A percentile compares a stretch with the other conserved stretches of the same genome.
Conservation (phyloP, 1,140 invertebrate genomes). For the Zaprionus lachaisei region DNA sequence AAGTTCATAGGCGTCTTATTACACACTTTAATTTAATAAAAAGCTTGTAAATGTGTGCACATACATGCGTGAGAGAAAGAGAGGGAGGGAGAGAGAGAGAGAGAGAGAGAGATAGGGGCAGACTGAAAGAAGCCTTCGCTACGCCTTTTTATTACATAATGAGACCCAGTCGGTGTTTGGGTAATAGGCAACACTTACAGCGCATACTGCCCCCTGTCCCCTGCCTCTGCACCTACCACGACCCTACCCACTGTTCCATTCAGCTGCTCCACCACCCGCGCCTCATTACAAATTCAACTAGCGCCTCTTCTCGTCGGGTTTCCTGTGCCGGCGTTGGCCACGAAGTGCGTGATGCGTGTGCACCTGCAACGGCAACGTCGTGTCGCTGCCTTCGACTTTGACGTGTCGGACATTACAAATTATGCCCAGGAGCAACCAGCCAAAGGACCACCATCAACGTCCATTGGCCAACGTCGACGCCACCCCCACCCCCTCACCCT, state of each 20-base stretch:
- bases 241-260: constrained; percentile 1
- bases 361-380: constrained; percentile 54
- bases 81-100: not conserved
- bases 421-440: constrained; percentile 66
- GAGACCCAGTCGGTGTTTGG: constrained; percentile 47
- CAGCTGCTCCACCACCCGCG: constrained; percentile 6
- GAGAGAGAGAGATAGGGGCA: not conserved
- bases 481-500: not conserved
- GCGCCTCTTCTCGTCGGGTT: constrained; percentile 44
- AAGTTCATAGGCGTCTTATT: constrained; percentile 75
- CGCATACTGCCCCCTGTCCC: not conserved
- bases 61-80: constrained; percentile 37
- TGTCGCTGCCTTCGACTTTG: constrained; percentile 40
- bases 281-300: constrained; percentile 76
- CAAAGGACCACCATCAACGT: constrained; percentile 75
- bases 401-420: constrained; percentile 82
- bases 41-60: constrained; percentile 78
- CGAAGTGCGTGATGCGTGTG: constrained; percentile 64
- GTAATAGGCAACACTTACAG: constrained; percentile 44
- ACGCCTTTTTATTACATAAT: constrained; percentile 81
- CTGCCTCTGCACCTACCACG: not conserved
- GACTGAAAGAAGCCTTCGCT: constrained; percentile 8
- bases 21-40: constrained; percentile 82
- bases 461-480: constrained; percentile 41
- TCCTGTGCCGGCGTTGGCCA: constrained; percentile 64